These are phyloP conservation scores for Lithodes maja DNA, from an alignment of 2,888 invertebrate species.

Conservation along the genomic window DNA sequence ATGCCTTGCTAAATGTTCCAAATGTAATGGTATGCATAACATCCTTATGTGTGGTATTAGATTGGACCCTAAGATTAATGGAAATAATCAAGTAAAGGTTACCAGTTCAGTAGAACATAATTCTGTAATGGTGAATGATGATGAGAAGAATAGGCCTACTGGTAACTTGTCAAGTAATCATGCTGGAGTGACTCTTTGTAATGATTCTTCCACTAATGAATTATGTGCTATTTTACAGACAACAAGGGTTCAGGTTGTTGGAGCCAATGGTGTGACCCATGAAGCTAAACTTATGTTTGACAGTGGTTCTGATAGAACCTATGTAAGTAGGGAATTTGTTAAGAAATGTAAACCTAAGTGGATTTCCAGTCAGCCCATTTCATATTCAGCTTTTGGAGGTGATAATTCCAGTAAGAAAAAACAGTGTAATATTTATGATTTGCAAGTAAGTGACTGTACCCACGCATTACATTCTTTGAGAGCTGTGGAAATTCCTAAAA, in stretches of 20 bases:
- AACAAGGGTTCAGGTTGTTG: conserved; percentile 16
- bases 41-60: conserved; percentile 11
- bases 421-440: conserved; percentile 34
- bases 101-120: too few species aligned
- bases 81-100: too few species aligned
- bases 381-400: conserved; percentile 23
- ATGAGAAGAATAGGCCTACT: too few species aligned
- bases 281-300: conserved; percentile 30
- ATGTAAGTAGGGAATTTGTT: conserved; percentile 37
- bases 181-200: too few species aligned
- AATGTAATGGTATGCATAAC: conserved; percentile 7
- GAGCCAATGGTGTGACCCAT: conserved; percentile 9
- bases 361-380: conserved; percentile 13
- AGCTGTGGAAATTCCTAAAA: conserved; percentile 29
- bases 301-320: conserved; percentile 15
- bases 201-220: too few species aligned
- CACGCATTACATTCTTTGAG: conserved; percentile 17
- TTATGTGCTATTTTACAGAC: conserved; percentile 28
- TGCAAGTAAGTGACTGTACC: conserved; percentile 6
- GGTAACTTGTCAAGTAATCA: too few species aligned
- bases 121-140: too few species aligned
- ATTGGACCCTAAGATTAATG: too few species aligned
- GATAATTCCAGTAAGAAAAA: not conserved
- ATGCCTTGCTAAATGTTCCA: not conserved
- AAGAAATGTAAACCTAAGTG: conserved; percentile 28